Base-by-base conservation (phyloP, 1,140 invertebrate species). In the Parapsyche elsis region DNA sequence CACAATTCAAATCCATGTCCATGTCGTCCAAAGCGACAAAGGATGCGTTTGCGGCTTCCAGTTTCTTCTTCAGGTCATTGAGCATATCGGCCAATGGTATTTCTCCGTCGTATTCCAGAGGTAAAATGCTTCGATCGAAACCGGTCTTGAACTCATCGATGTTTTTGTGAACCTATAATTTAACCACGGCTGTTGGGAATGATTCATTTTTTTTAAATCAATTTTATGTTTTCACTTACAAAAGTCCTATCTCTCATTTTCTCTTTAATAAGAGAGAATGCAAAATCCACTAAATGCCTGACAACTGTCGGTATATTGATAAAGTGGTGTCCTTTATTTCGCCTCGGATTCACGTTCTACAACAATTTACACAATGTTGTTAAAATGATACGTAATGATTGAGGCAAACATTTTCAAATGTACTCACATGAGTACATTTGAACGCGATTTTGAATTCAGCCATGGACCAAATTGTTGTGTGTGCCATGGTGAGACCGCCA, bases 291-390 rank as follows among this genome's bases (percentile, higher is more conserved):
- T 80, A 96, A 90, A 84, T 94, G 93, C 0, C 92, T 91, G 0
- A 94, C 94, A 83, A 92, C 93, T 67, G 91, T 89, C 0, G 95
- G 94, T 70, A 96, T 93, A 85, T 96, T 96, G 21, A 96, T 88
- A 81, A 96, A 94, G 84, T 96, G 95, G 0, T 95, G 94, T 81
- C 93, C 90, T 85, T 96, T 96, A 85, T 96, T 95, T 10, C 95
- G 90, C 91, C 96, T 95, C 0, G 95, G 95, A n/a, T 94, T 93
- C 0, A 94, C 95, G 86, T 94, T 95, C 93, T 95, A 88, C 12
- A 90, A 89, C 85, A 81, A 85, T 73, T 23, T n/a, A n/a, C n/a
- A n/a, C n/a, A n/a, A n/a, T n/a, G n/a, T n/a, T n/a, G n/a, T n/a
- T n/a, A n/a, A n/a, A n/a, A n/a, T n/a, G n/a, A n/a, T n/a, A n/a